phyloP scores from a whole-genome alignment of 1,140 invertebrate genomes.

The Schmidtea mediterranea region DNA sequence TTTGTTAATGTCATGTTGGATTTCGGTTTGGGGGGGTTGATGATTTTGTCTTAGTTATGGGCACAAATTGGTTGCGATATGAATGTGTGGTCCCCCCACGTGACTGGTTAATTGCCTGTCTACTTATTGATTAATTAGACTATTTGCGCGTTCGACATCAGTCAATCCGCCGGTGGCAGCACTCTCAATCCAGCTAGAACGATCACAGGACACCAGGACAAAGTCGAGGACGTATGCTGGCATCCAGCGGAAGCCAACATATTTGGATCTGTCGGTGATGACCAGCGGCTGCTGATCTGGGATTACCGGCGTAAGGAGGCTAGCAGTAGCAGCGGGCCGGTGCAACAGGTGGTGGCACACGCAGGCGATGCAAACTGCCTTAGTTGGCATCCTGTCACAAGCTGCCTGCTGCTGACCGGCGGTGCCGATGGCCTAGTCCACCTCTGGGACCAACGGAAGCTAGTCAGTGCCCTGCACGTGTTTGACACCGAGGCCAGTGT shows the following conservation, averaged over 20 bases:
- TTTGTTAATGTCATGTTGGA: too few relatives aligned
- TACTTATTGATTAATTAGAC: too few relatives aligned
- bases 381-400: background rate
- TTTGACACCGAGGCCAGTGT: background rate
- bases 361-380: background rate
- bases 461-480: background rate
- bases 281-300: background rate
- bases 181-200: background rate
- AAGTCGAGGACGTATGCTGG: background rate
- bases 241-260: background rate
- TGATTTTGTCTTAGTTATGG: too few relatives aligned
- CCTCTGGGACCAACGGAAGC: background rate
- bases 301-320: background rate
- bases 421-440: background rate
- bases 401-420: background rate
- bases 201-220: background rate
- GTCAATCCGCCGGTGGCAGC: background rate
- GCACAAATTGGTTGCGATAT: too few relatives aligned
- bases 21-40: too few relatives aligned
- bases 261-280: constrained; percentile 1
- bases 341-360: background rate
- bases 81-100: too few relatives aligned
- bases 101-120: too few relatives aligned
- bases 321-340: background rate
- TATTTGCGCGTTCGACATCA: background rate